Evolutionary conservation across 2,888 invertebrate genomes (phyloP), one percentile per base, ranked within the genome.

Genomic region (Calliscelio sp.): DNA sequence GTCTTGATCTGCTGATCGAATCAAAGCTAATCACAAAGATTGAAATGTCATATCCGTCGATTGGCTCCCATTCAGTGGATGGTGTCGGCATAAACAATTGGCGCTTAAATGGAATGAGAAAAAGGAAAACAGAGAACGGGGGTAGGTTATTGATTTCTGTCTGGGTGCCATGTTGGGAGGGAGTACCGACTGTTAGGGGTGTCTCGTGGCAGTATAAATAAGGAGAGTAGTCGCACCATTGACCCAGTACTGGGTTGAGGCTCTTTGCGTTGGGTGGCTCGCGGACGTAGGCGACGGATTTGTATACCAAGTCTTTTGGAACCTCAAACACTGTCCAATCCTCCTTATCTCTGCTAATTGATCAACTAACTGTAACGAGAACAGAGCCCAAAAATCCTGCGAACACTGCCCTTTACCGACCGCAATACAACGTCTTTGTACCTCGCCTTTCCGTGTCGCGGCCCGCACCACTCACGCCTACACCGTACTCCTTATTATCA

Each of bases 171-270:
- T 89, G 86, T 89, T 89, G 89, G 89, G 82, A 86, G 89, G 89
- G 88, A 88, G 78, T 79, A 79, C 59, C 87, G 87, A 88, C 85
- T 86, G 89, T 89, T 88, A 88, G 88, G 89, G 88, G 89, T 90
- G 90, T 91, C 89, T 91, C 89, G 90, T 87, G 89, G 87, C 88
- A 86, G 80, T 88, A 92, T 92, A 92, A 92, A 92, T 91, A 91
- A 91, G 89, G 89, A 90, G 92, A 91, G 91, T 91, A 90, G 91
- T 91, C 92, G 91, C 92, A 92, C 92, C 92, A 91, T 92, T 92
- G 92, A 92, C 92, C 92, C 92, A 92, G 92, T 92, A 91, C 90
- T 91, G 90, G 89, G 90, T 91, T 90, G 89, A 90, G 89, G 88
- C 87, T 89, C 89, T 89, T 87, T 89, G 89, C 89, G 90, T 89